These are phyloP conservation scores for Zygothrica quintamaculata DNA, from an alignment of 2,888 invertebrate genomes.

Conservation along the genomic window DNA sequence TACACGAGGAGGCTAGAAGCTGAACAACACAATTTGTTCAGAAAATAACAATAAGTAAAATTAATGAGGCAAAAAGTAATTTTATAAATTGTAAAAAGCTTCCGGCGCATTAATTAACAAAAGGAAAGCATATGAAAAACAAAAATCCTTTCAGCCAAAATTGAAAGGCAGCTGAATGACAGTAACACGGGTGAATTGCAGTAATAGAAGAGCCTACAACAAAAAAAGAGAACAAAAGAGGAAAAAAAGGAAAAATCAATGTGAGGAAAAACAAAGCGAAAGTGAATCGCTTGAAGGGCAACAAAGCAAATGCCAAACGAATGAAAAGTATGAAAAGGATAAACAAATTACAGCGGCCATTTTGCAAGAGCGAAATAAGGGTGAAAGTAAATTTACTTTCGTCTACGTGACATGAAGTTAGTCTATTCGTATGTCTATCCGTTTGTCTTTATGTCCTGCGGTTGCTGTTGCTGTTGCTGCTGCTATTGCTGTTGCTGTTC, in stretches of 20 bases:
- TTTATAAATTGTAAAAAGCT: constrained; percentile 78
- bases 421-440: constrained; percentile 16
- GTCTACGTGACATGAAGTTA: constrained; percentile 61
- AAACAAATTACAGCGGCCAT: constrained; percentile 77
- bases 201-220: constrained; percentile 12
- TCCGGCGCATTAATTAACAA: constrained; percentile 71
- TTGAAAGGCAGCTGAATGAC: constrained; percentile 42
- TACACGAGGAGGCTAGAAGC: no score
- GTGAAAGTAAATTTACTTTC: constrained; percentile 81
- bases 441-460: constrained; percentile 34
- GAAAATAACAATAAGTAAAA: constrained; percentile 70
- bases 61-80: constrained; percentile 77
- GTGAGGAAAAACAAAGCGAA: constrained; percentile 47
- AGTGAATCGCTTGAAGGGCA: constrained; percentile 66
- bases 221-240: constrained; percentile 18
- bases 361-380: constrained; percentile 68
- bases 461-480: constrained; percentile 39
- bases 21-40: constrained; percentile 66
- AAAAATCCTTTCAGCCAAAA: constrained; percentile 38
- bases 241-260: not conserved
- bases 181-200: constrained; percentile 4
- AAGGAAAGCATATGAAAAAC: constrained; percentile 39
- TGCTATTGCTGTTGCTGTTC: constrained; percentile 38
- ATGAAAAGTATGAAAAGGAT: constrained; percentile 66
- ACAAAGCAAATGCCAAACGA: constrained; percentile 51